A percentile compares a stretch with the other conserved stretches of the same genome.
phyloP scores from a whole-genome alignment of 2,888 invertebrate genomes.

The Nomada hirtipes region DNA sequence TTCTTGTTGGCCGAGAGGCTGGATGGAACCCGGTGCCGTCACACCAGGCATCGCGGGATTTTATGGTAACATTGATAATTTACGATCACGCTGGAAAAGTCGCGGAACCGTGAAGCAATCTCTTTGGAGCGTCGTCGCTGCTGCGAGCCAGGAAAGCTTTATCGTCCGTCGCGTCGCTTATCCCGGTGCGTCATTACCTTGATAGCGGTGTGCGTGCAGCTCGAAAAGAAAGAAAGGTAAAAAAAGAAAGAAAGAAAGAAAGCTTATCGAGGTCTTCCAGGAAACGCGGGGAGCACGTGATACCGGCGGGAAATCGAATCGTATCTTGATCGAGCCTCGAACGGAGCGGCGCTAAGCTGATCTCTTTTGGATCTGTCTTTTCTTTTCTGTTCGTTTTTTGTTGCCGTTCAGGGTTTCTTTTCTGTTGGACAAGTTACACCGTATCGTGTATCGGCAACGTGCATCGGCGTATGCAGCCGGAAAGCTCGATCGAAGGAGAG shows the following conservation, averaged over 20 bases:
- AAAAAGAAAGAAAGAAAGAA: constrained; percentile 2
- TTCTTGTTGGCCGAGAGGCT: constrained; percentile 24
- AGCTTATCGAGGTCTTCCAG: constrained; percentile 62
- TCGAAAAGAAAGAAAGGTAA: constrained; percentile 32
- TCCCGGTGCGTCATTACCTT: constrained; percentile 62
- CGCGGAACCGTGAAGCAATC: constrained; percentile 43
- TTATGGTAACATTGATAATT: constrained; percentile 58
- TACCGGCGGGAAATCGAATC: constrained; percentile 50
- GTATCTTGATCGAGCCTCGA: constrained; percentile 45
- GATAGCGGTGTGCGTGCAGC: constrained; percentile 48
- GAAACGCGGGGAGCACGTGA: constrained; percentile 57
- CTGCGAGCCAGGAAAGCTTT: constrained; percentile 54
- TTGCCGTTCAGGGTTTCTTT: not conserved
- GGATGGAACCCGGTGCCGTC: not conserved
- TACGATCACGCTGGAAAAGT: constrained; percentile 50
- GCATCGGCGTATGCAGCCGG: not conserved
- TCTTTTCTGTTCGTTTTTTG: no score
- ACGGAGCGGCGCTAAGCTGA: constrained; percentile 27
- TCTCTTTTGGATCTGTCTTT: not conserved
- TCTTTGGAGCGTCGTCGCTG: constrained; percentile 15
- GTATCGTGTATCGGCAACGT: constrained; percentile 13
- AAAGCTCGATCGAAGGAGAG: constrained; percentile 28
- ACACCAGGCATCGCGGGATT: constrained; percentile 15
- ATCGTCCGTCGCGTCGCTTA: constrained; percentile 60
- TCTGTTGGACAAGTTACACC: not conserved